Evolutionary conservation across 2,888 invertebrate genomes (phyloP), one percentile per base, ranked within the genome.

Genomic region (Chymomyza procnemis): DNA sequence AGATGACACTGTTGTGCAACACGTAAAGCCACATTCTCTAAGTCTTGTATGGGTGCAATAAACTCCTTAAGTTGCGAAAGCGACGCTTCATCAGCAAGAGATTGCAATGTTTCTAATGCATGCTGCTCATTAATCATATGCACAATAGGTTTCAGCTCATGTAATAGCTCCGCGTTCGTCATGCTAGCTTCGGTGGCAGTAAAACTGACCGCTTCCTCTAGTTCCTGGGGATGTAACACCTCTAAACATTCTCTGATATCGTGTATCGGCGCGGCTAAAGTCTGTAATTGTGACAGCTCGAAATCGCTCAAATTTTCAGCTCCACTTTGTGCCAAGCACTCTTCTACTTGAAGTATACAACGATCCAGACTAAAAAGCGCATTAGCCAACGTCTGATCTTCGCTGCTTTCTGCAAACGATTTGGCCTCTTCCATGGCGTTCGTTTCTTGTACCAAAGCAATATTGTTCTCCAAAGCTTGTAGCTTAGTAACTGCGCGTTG

Each of bases 361-460:
- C 80, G 80, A 21, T 90, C 84, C 56, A 90, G 64, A 47, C 82
- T 87, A 41, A 74, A 88, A 16, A 90, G 76, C 0, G 89, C 90
- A 21, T 88, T 88, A 0, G 90, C 90, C 60, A 91, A 83, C 0
- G 91, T 90, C 47, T 80, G 74, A 0, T 84, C 78, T 57, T 89
- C 85, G 0, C 85, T 88, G 4, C 70, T 68, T 5, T 91, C 89
- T 0, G 91, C 89, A 0, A 91, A 63, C 0, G 90, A 81, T 16
- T 78, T 82, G 0, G 88, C 73, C 2, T 88, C 85, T 54, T 91
- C 91, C 4, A 87, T 69, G 9, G 89, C 54, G 2, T 88, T 82
- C 2, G 88, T 87, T 69, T 90, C 88, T 46, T 91, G 89, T 5
- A 91, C 88, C 46, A 89, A 80, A 1, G 90, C 90, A 48, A 92